Evolutionary conservation across 1,140 invertebrate genomes (phyloP), one percentile per base, ranked within the genome.

Genomic region (Scaptomyza montana): DNA sequence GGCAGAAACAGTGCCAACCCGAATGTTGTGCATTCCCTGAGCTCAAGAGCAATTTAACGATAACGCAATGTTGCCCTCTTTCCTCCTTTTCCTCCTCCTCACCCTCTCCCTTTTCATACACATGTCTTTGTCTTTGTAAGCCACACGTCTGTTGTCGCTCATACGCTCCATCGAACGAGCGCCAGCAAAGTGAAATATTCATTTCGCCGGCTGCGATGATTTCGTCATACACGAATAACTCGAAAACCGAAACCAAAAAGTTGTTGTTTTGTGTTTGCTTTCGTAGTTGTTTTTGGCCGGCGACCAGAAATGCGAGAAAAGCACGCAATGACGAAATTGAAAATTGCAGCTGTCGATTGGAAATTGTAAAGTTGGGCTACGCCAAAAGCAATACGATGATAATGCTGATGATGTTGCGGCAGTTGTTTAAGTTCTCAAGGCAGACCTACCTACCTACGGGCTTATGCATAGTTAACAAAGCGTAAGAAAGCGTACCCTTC

Each of bases 21-120:
- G 87, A 87, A 87, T 87, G 70, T 86, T 87, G 84, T 82, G 62
- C 75, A 74, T 79, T 85, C 69, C 69, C 80, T 75, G 54, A 47
- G 49, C 65, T 47, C 39, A 56, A 74, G 70, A 66, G 60, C 74
- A 45, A 63, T 33, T 41, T 62, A 69, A 53, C 39, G 57, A 62
- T 19, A 21, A 54, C 56, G 28, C 60, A 51, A n/a, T 30, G 55
- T 33, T 7, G 36, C 55, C 13, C n/a, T 5, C 33, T 9, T 6
- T 5, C 6, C 16, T 16, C 16, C 0, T 16, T 1, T 16, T 16
- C 16, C 16, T 16, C 16, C 16, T 16, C 16, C 16, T 1, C 16
- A 16, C 16, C 16, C 0, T 41, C 55, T 3, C 36, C 25, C 33
- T 2, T 1, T 36, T 9, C 7, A 36, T 9, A 2, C 8, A 7